A percentile compares a stretch with the other conserved stretches of the same genome.
These are phyloP conservation scores for Hydrolagus affinis DNA, from an alignment of 2,113 vertebrate species.

Conservation along the genomic window DNA sequence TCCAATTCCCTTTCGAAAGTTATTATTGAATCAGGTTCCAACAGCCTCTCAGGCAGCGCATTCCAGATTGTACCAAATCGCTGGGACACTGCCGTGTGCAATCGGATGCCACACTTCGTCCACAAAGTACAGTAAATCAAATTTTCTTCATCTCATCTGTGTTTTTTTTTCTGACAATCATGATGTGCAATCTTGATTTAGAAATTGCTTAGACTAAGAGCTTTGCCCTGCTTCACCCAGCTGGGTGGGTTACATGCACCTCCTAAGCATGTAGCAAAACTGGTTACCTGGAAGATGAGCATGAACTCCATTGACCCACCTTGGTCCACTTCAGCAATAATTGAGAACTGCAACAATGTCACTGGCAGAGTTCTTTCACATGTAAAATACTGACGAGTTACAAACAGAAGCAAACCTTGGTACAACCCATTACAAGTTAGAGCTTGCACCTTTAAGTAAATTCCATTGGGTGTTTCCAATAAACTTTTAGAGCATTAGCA, in stretches of 20 bases:
- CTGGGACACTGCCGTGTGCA: neutral
- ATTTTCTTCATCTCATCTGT: neutral
- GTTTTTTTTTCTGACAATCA: neutral
- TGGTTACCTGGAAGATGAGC: too few species aligned
- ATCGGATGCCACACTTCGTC: neutral
- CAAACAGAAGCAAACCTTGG: neutral
- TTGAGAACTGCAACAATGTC: neutral
- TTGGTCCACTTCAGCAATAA: too few species aligned
- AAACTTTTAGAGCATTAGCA: neutral
- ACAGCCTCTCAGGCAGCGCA: too few species aligned
- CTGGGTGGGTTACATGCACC: neutral
- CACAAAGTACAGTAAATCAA: neutral
- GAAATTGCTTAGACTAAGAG: neutral
- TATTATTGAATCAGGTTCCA: neutral
- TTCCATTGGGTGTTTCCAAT: neutral
- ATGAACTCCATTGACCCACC: neutral
- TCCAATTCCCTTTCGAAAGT: too few species aligned
- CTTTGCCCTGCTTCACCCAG: neutral
- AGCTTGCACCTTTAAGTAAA: neutral
- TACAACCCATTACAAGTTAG: too few species aligned
- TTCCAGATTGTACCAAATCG: neutral
- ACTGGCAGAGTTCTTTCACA: neutral
- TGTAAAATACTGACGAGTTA: neutral
- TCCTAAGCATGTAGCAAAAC: neutral
- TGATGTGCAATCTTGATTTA: too few species aligned